Base-by-base conservation (phyloP, 2,113 vertebrate species). In the Carettochelys insculpta region DNA sequence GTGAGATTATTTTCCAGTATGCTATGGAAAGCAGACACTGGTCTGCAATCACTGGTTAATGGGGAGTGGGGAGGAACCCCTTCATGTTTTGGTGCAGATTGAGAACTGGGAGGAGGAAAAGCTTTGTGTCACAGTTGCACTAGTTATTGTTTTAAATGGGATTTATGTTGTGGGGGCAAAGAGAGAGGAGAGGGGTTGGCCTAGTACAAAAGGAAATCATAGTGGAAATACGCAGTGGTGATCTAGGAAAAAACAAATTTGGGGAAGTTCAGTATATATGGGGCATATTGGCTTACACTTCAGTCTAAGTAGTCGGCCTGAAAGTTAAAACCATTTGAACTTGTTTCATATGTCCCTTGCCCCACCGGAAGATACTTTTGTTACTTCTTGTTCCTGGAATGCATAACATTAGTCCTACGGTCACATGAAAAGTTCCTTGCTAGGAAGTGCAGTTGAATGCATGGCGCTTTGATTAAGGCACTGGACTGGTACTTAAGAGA, bases 151-250 rank as follows among this genome's bases (percentile, higher is more conserved):
- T 38, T 24, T 31, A 61, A 80, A 38, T 9, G 29, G 29, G 27
- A 24, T 12, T 4, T 65, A 2, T 1, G 1, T 6, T 25, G 24
- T n/a, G 14, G 31, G 24, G 43, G 12, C n/a, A n/a, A n/a, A n/a
- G n/a, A n/a, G n/a, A n/a, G n/a, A n/a, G n/a, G 2, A 3, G 34
- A 5, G n/a, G 50, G 29, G 68, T 47, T 47, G 52, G n/a, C 2
- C 6, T 4, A 13, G 88, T 38, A 29, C 47, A 61, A 61, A 85
- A 19, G 16, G 12, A 45, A 52, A 53, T 5, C 11, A 3, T 38
- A 0, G 12, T 27, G 50, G 24, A 34, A 27, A 20, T 34, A 14
- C 11, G 31, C 38, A 38, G 34, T 45, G 47, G 12, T 9, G 11
- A 45, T n/a, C 4, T 50, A 56, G 41, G 38, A 54, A n/a, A 34